These are phyloP conservation scores for Siphlonurus alternatus DNA, from an alignment of 2,888 invertebrate species.

Conservation along the genomic window DNA sequence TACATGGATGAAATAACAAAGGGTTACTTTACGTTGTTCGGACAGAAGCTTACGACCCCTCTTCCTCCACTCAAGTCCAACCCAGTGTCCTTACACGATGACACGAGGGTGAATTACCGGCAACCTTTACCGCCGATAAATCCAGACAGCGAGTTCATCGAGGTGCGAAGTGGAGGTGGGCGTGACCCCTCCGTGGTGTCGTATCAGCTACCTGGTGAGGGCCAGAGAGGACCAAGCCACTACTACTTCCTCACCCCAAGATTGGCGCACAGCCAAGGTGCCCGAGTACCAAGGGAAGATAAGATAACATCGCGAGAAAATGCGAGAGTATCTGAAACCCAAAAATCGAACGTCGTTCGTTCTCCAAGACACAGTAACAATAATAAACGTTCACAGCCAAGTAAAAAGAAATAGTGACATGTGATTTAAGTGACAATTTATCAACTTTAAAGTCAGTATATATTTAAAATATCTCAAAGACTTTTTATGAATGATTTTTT, in stretches of 20 bases:
- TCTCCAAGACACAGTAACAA: too few relatives aligned
- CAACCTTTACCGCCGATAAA: constrained; percentile 47
- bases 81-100: constrained; percentile 38
- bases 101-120: constrained; percentile 53
- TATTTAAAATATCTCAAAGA: too few relatives aligned
- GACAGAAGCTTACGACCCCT: constrained; percentile 38
- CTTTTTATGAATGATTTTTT: too few relatives aligned
- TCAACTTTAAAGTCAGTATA: too few relatives aligned
- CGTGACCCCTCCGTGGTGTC: constrained; percentile 39
- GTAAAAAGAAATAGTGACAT: neutral
- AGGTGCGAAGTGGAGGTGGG: neutral
- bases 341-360: neutral
- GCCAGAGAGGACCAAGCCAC: constrained; percentile 31
- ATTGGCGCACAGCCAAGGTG: neutral
- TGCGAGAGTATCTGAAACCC: neutral
- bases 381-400: too few relatives aligned
- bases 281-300: neutral
- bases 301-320: neutral
- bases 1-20: constrained; percentile 54
- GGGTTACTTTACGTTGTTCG: constrained; percentile 57
- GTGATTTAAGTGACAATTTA: too few relatives aligned
- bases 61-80: constrained; percentile 16
- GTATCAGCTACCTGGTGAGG: constrained; percentile 45
- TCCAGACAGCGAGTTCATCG: constrained; percentile 47
- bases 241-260: constrained; percentile 57